These are phyloP conservation scores for Platyrinchus mystaceus DNA, from an alignment of 2,797 vertebrate species.

Conservation along the genomic window DNA sequence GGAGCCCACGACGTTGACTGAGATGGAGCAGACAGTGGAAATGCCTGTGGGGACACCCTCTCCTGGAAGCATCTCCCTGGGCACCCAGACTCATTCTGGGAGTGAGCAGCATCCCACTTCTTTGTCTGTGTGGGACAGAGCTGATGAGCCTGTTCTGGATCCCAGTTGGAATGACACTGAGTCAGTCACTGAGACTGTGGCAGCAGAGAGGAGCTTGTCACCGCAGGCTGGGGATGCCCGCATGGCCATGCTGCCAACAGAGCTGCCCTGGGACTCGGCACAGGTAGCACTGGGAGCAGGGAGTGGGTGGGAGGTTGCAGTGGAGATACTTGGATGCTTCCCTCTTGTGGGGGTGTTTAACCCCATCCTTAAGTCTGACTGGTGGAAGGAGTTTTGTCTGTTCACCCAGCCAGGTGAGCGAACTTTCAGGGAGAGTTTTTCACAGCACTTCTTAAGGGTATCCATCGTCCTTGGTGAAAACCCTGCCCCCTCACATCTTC, in stretches of 20 bases:
- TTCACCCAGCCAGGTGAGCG: background rate
- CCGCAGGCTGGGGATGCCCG: conserved; percentile 53
- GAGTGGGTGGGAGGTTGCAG: background rate
- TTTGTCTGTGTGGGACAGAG: conserved; percentile 59
- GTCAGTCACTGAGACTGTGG: conserved; percentile 42
- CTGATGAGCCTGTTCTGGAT: conserved; percentile 20
- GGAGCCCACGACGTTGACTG: background rate
- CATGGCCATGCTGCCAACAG: conserved; percentile 40
- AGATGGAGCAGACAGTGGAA: conserved; percentile 1
- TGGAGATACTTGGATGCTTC: background rate
- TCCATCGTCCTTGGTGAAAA: background rate
- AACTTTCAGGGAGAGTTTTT: background rate
- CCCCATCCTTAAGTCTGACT: accelerated
- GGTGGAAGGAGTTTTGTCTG: background rate
- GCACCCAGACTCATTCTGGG: background rate
- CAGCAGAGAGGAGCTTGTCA: conserved; percentile 28
- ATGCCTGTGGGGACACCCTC: background rate
- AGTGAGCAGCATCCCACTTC: conserved; percentile 55
- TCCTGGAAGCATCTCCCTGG: background rate
- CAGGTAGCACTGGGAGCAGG: conserved; percentile 75
- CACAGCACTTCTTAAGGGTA: background rate
- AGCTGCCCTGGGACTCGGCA: conserved; percentile 73
- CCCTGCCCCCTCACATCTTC: background rate
- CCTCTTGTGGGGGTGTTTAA: background rate
- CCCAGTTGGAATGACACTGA: conserved; percentile 32